These are phyloP conservation scores for Drosophila kikkawai DNA, from an alignment of 1,140 invertebrate species.

Conservation along the genomic window DNA sequence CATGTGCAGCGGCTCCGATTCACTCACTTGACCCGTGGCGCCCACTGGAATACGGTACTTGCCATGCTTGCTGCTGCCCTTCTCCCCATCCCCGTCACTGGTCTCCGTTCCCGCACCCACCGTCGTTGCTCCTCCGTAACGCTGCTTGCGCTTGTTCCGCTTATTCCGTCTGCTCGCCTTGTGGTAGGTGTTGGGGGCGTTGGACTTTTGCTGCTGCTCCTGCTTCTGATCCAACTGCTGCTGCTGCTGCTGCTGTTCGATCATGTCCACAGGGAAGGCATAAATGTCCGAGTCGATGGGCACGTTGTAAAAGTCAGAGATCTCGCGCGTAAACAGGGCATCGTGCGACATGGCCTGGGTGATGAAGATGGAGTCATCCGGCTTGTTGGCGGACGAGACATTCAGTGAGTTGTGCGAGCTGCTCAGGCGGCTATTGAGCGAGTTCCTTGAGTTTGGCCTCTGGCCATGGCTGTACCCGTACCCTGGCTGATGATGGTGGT, in stretches of 20 bases:
- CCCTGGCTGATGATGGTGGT: slow-evolving; percentile 64
- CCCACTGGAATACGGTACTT: slow-evolving; percentile 64
- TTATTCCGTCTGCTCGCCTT: slow-evolving; percentile 74
- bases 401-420: slow-evolving; percentile 93
- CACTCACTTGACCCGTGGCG: slow-evolving; percentile 8
- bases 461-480: slow-evolving; percentile 77
- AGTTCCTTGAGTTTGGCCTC: slow-evolving; percentile 90
- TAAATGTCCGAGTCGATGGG: slow-evolving; percentile 94
- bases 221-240: slow-evolving; percentile 17
- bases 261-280: slow-evolving; percentile 92
- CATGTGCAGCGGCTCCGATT: slow-evolving; percentile 92
- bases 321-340: slow-evolving; percentile 88
- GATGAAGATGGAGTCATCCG: slow-evolving; percentile 93
- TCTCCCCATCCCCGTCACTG: slow-evolving; percentile 61
- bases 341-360: slow-evolving; percentile 94
- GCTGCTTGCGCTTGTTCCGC: slow-evolving; percentile 78
- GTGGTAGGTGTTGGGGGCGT: slow-evolving; percentile 40
- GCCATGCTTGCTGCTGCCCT: slow-evolving; percentile 64
- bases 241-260: slow-evolving; percentile 86
- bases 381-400: slow-evolving; percentile 89
- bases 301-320: slow-evolving; percentile 93
- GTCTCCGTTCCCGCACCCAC: slow-evolving; percentile 54
- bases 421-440: slow-evolving; percentile 90
- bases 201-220: slow-evolving; percentile 38
- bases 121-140: slow-evolving; percentile 39